A percentile compares a stretch with the other conserved stretches of the same genome.
Conservation (phyloP, 2,888 invertebrate species). For the Limulus polyphemus region DNA sequence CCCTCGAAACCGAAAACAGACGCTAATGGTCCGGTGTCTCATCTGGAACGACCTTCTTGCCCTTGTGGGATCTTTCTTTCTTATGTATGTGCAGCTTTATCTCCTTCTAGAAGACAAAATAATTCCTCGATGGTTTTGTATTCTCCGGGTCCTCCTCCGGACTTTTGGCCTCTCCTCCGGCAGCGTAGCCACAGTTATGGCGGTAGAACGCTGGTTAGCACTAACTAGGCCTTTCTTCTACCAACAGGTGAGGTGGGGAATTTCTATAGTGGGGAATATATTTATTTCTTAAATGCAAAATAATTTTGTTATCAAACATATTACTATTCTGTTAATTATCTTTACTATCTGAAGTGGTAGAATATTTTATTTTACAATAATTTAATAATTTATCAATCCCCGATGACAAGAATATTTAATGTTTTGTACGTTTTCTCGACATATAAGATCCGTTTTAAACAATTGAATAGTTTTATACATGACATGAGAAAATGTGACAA, state of each 20-base stretch:
- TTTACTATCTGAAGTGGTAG: too few relatives aligned
- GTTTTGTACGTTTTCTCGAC: too few relatives aligned
- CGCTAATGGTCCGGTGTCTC: conserved; percentile 62
- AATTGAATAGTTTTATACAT: too few relatives aligned
- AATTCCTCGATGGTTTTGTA: conserved; percentile 47
- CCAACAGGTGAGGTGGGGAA: conserved; percentile 75
- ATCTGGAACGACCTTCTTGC: conserved; percentile 68
- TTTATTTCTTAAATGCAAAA: too few relatives aligned
- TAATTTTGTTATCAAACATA: too few relatives aligned
- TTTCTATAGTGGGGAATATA: too few relatives aligned
- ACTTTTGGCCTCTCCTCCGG: conserved; percentile 76
- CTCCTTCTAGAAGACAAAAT: conserved; percentile 35
- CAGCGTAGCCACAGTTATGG: conserved; percentile 78
- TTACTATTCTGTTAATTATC: too few relatives aligned
- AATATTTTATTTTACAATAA: too few relatives aligned
- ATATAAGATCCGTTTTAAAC: too few relatives aligned
- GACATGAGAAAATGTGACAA: too few relatives aligned
- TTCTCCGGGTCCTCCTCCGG: conserved; percentile 56
- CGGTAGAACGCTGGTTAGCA: conserved; percentile 71
- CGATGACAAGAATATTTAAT: too few relatives aligned
- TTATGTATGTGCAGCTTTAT: conserved; percentile 47
- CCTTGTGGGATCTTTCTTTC: conserved; percentile 59
- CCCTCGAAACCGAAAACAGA: conserved; percentile 60
- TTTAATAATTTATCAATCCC: too few relatives aligned
- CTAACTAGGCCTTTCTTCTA: conserved; percentile 73